Evolutionary conservation across 2,113 vertebrate species (phyloP).

Genomic region (Stigmatopora argus): DNA sequence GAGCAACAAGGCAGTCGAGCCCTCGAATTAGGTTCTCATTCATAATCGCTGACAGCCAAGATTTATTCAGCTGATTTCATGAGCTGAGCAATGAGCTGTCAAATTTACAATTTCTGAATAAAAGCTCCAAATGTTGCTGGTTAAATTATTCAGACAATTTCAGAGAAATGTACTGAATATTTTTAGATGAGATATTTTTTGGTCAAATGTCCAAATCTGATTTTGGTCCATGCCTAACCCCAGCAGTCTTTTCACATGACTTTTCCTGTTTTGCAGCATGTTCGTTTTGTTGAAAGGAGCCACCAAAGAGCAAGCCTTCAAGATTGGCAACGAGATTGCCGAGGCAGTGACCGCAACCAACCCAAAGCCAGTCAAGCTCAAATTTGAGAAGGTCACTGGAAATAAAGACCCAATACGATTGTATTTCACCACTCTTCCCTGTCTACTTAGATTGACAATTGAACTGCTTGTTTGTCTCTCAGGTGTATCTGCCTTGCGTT

Average conservation of each 20-base stretch:
- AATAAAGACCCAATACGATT: neutral
- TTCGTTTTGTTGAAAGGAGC: constrained; percentile 96
- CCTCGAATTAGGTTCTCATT: no score
- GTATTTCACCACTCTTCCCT: neutral
- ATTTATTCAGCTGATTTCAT: no score
- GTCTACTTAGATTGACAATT: neutral
- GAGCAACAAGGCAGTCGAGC: no score
- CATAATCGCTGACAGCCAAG: no score
- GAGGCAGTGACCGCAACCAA: constrained; percentile 96
- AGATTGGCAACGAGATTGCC: constrained; percentile 93
- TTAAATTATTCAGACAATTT: no score
- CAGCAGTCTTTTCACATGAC: neutral
- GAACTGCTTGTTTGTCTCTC: constrained; percentile 12
- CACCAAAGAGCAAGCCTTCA: constrained; percentile 96
- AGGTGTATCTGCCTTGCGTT: constrained; percentile 97
- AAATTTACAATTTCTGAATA: no score
- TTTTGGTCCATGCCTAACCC: no score
- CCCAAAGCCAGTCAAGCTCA: constrained; percentile 91
- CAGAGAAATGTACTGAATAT: no score
- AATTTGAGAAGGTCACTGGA: constrained; percentile 91
- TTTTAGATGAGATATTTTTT: no score
- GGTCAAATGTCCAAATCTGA: no score
- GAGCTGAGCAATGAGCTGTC: no score
- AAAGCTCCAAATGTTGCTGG: no score
- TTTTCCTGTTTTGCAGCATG: constrained; percentile 72